Evolutionary conservation across 2,888 invertebrate species (phyloP).

Genomic region (Gymnoscelis rufifasciata): DNA sequence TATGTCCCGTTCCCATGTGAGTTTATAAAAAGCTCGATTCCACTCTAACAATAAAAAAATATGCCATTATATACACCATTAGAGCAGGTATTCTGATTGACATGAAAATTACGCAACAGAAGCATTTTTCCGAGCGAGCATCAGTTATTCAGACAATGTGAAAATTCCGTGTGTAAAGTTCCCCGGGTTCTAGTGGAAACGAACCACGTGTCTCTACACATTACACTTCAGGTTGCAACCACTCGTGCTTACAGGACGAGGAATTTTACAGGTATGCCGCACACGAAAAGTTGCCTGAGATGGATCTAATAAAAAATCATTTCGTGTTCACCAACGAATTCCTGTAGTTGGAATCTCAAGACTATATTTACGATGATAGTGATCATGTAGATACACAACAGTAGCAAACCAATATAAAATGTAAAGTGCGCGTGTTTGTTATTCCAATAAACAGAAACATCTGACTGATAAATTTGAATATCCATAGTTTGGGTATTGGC

Average conservation of each 20-base stretch:
- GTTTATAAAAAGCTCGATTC: too few species aligned
- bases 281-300: conserved; percentile 3
- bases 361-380: too few species aligned
- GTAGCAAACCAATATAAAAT: too few species aligned
- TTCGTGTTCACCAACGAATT: neutral
- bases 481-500: too few species aligned
- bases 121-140: conserved; percentile 13
- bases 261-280: conserved; percentile 2
- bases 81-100: neutral
- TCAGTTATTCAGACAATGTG: conserved; percentile 23
- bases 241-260: conserved; percentile 7
- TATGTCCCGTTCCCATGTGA: too few species aligned
- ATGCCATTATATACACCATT: neutral
- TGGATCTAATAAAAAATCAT: neutral
- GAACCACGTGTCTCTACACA: conserved; percentile 28
- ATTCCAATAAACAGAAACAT: too few species aligned
- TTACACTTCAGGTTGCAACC: conserved; percentile 31
- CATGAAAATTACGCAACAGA: conserved; percentile 3
- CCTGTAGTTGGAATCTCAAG: too few species aligned
- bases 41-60: too few species aligned
- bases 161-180: conserved; percentile 31
- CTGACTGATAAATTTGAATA: too few species aligned
- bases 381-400: too few species aligned
- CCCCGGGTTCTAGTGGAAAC: conserved; percentile 26
- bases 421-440: too few species aligned